Evolutionary conservation across 2,797 vertebrate genomes (phyloP).

Genomic region (Synanceia verrucosa): DNA sequence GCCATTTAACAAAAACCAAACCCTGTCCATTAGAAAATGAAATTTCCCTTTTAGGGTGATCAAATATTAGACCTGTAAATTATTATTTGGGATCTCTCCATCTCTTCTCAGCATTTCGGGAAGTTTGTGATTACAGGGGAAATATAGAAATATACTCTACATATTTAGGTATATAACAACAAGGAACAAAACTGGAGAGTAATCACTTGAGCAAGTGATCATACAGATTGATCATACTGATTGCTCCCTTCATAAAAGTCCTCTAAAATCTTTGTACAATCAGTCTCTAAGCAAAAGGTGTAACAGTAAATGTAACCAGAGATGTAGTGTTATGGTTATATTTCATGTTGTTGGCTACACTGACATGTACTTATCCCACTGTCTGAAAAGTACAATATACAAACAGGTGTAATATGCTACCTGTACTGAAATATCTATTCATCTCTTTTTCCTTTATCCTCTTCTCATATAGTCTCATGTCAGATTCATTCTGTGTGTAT

Average conservation of each 20-base stretch:
- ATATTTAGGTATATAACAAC: background rate
- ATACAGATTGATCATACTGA: background rate
- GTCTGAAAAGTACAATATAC: background rate
- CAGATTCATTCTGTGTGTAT: constrained; percentile 22
- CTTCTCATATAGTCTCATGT: constrained; percentile 4
- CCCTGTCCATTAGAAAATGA: constrained; percentile 51
- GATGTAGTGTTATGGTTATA: background rate
- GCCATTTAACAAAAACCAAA: constrained; percentile 31
- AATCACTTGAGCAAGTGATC: background rate
- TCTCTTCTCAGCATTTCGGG: background rate
- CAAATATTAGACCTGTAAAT: background rate
- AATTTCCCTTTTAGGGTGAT: constrained; percentile 16
- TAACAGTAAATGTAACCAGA: background rate
- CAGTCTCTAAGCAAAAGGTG: too few species aligned
- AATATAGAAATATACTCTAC: constrained; percentile 1
- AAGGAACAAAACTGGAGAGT: background rate
- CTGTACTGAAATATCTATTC: background rate
- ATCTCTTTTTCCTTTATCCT: background rate
- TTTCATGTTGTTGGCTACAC: background rate
- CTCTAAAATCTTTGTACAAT: background rate
- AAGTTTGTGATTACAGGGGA: background rate
- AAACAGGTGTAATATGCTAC: background rate
- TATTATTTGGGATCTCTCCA: constrained; percentile 3
- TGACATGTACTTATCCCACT: background rate
- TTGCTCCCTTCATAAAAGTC: background rate